Evolutionary conservation across 2,113 vertebrate species (phyloP).

Genomic region (Takifugu flavidus): DNA sequence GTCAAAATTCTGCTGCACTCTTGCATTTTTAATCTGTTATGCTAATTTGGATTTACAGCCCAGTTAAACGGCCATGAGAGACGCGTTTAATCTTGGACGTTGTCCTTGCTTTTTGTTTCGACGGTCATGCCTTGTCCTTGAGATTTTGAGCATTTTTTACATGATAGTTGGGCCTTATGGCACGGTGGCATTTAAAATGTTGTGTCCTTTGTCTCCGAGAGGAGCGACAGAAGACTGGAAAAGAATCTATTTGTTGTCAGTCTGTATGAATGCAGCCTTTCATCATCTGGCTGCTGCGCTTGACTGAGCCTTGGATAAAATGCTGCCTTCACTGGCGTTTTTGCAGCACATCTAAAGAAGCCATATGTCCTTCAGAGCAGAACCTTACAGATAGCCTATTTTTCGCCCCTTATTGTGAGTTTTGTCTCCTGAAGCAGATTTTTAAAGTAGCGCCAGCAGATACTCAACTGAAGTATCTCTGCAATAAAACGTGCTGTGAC

Average conservation of each 20-base stretch:
- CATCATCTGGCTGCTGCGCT: conserved; percentile 65
- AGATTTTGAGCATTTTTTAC: conserved; percentile 45
- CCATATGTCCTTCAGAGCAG: conserved; percentile 31
- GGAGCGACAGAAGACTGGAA: conserved; percentile 55
- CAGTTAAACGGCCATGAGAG: conserved; percentile 27
- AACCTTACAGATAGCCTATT: conserved; percentile 33
- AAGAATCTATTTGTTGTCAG: conserved; percentile 72
- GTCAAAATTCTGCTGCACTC: conserved; percentile 17
- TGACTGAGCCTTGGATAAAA: conserved; percentile 52
- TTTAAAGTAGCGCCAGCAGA: conserved; percentile 7
- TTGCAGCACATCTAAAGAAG: conserved; percentile 47
- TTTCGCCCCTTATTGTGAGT: conserved; percentile 18
- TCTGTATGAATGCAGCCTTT: conserved; percentile 70
- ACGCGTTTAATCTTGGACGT: conserved; percentile 30
- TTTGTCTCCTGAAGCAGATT: conserved; percentile 19
- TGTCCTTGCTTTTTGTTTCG: conserved; percentile 38
- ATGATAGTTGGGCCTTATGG: conserved; percentile 43
- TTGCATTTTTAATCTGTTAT: conserved; percentile 28
- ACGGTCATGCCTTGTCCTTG: conserved; percentile 53
- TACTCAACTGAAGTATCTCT: conserved; percentile 35
- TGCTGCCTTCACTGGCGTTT: conserved; percentile 48
- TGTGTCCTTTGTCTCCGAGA: conserved; percentile 62
- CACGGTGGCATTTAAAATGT: conserved; percentile 51
- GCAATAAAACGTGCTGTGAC: conserved; percentile 31
- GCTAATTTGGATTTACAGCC: conserved; percentile 29